A percentile compares a stretch with the other conserved stretches of the same genome.
phyloP scores from a whole-genome alignment of 1,140 invertebrate genomes.

The Mizuhopecten yessoensis region DNA sequence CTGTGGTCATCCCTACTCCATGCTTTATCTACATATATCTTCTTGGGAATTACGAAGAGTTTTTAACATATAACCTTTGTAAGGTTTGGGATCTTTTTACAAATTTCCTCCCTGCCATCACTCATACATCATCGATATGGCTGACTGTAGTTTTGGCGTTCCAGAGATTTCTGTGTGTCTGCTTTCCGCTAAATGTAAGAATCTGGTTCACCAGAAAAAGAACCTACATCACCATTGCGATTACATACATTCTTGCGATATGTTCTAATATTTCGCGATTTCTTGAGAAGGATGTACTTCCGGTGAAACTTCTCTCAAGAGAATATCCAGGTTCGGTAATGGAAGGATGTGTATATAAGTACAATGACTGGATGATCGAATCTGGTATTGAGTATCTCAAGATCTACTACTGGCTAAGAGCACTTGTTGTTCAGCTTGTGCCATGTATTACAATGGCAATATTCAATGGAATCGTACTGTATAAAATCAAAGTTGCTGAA shows the following conservation, averaged over 20 bases:
- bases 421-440: constrained; percentile 30
- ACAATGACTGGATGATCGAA: constrained; percentile 15
- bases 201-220: constrained; percentile 44
- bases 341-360: neutral
- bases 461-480: constrained; percentile 46
- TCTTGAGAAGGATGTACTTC: constrained; percentile 41
- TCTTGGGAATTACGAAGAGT: constrained; percentile 45
- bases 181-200: constrained; percentile 44
- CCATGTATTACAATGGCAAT: constrained; percentile 46
- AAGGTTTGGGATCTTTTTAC: constrained; percentile 46
- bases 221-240: constrained; percentile 41
- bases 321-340: neutral
- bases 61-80: constrained; percentile 42
- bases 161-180: constrained; percentile 51
- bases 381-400: neutral
- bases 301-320: neutral
- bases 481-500: constrained; percentile 44
- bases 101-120: constrained; percentile 43
- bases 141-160: constrained; percentile 43
- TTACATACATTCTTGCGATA: constrained; percentile 32
- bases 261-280: constrained; percentile 46
- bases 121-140: constrained; percentile 48
- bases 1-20: constrained; percentile 41
- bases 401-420: constrained; percentile 44
- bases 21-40: constrained; percentile 46